Evolutionary conservation across 1,140 invertebrate species (phyloP).

Genomic region (Nasonia longicornis): DNA sequence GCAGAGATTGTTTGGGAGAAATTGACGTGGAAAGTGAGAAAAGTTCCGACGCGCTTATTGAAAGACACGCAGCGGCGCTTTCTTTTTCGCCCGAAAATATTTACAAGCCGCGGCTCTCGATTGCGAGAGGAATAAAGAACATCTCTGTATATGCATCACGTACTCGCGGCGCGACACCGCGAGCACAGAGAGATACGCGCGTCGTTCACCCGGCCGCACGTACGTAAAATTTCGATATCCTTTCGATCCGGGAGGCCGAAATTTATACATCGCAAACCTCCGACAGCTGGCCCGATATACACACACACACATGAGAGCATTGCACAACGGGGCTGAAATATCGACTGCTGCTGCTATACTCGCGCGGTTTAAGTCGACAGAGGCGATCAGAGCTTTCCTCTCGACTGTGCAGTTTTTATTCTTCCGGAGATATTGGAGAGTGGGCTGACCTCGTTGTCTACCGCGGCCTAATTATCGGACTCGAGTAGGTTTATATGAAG

Average conservation of each 20-base stretch:
- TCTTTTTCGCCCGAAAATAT: not conserved
- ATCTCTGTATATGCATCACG: not conserved
- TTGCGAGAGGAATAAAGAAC: not conserved
- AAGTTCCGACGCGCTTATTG: not conserved
- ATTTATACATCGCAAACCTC: constrained; percentile 28
- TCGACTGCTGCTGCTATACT: constrained; percentile 5
- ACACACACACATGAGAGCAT: not conserved
- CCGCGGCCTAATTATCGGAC: not conserved
- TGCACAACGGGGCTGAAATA: not conserved
- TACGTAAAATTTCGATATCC: constrained; percentile 24
- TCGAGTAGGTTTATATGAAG: too few relatives aligned
- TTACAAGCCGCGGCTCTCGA: not conserved
- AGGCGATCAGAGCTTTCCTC: not conserved
- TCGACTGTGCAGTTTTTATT: not conserved
- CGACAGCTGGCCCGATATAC: constrained; percentile 4
- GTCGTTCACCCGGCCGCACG: not conserved
- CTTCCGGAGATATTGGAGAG: not conserved
- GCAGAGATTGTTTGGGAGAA: not conserved
- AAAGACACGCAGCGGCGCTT: not conserved
- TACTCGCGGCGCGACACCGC: too few relatives aligned
- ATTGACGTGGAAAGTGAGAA: not conserved
- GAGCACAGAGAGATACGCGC: not conserved
- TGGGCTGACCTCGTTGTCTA: not conserved
- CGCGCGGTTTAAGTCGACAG: constrained; percentile 15
- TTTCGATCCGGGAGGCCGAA: not conserved